Base-by-base conservation (phyloP, 1,140 invertebrate species). In the Cheumatopsyche charites region DNA sequence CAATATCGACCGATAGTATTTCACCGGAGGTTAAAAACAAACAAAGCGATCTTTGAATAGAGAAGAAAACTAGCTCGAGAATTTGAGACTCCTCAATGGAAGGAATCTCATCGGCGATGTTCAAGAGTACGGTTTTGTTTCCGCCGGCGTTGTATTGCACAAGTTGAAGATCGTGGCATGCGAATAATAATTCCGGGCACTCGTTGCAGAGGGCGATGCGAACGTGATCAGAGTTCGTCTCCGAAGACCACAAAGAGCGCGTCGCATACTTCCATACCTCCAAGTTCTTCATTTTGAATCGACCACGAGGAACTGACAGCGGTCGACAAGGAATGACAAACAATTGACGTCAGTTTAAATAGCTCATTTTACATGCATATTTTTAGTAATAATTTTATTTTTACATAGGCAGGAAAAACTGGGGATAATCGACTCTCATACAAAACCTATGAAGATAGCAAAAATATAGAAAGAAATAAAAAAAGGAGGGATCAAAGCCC, bases 1-100 rank as follows among this genome's bases (percentile, higher is more conserved):
- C 62, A n/a, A 75, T 23, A 36, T 75, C 62, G 6, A 83, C 74
- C 5, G 79, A 78, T 49, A 80, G 74, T 17, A 84, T 58, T 73
- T 83, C 81, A 19, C 82, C 83, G 77, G 79, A 82, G 47, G 73
- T 75, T 23, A 83, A 73, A 11, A 80, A 80, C 26, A 83, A 63
- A 63, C 79, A 81, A 29, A 83, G 25, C 11, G 77, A 76, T 71
- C 81, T 79, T 23, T 78, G 71, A 47, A 83, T 73, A 9, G 80
- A 77, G n/a, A 84, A 73, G 72, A 78, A 83, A 7, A 80, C 78
- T 17, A 83, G 73, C 66, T 82, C 80, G 4, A 84, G 41, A 47
- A 72, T 49, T 13, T 66, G 73, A n/a, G 79, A 77, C 12, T 47
- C 69, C 71, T 79, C 81, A 19, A 77, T 65, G 5, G 67, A 58